phyloP scores from a whole-genome alignment of 2,113 vertebrate species.

The Lycaon pictus region DNA sequence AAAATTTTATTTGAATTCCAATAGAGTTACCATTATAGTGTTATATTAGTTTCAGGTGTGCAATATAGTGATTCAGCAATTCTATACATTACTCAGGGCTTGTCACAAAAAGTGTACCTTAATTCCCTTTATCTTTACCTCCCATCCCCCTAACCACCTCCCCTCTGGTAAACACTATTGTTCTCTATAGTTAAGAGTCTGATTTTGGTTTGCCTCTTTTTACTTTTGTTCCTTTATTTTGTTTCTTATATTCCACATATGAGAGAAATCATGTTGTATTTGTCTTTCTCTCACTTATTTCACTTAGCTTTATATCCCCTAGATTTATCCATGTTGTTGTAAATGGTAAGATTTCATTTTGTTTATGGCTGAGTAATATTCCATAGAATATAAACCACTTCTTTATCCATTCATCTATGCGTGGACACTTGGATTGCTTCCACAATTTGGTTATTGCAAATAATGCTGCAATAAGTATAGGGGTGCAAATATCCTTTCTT shows the following conservation, averaged over 20 bases:
- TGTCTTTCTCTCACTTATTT: not conserved
- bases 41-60: not conserved
- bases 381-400: not conserved
- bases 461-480: not conserved
- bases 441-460: not conserved
- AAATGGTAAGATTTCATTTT: not conserved
- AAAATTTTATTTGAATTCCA: not conserved
- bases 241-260: not conserved
- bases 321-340: not conserved
- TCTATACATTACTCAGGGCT: not conserved
- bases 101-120: not conserved
- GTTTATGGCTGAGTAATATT: not conserved
- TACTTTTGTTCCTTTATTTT: not conserved
- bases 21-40: not conserved
- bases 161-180: not conserved
- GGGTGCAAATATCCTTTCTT: not conserved
- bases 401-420: not conserved
- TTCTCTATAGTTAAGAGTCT: not conserved
- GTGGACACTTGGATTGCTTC: not conserved
- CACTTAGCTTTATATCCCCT: not conserved
- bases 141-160: not conserved
- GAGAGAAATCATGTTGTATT: not conserved
- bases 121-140: not conserved
- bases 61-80: not conserved
- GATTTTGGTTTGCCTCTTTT: not conserved